These are phyloP conservation scores for Apomyelois bistriatella DNA, from an alignment of 2,888 invertebrate species.

Conservation along the genomic window DNA sequence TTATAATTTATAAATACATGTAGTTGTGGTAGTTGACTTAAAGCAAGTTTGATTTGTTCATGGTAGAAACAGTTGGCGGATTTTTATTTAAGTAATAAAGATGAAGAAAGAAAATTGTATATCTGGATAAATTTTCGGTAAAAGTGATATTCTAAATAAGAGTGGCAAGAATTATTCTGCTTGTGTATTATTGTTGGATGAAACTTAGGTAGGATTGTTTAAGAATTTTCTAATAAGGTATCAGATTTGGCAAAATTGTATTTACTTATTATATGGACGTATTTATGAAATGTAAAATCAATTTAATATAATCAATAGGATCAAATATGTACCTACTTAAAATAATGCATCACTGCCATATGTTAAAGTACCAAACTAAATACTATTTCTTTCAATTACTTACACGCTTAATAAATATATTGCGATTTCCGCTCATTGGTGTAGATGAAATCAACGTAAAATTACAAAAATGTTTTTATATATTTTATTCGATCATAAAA, in stretches of 20 bases:
- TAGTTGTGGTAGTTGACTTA: too few relatives aligned
- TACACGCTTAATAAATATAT: not conserved
- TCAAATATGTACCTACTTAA: not conserved
- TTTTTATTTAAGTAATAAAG: too few relatives aligned
- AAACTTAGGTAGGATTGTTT: not conserved
- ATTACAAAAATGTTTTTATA: not conserved
- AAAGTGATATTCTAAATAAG: not conserved
- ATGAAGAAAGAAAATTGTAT: too few relatives aligned
- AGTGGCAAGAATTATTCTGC: slow-evolving; percentile 9
- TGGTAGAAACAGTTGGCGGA: too few relatives aligned
- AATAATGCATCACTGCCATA: slow-evolving; percentile 12
- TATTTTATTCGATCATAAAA: not conserved
- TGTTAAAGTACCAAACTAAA: not conserved
- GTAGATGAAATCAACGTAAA: not conserved
- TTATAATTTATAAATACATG: too few relatives aligned
- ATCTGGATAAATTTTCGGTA: not conserved
- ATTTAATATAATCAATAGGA: not conserved
- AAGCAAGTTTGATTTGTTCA: too few relatives aligned
- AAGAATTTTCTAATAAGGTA: not conserved
- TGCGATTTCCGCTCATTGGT: not conserved
- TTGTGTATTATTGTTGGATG: slow-evolving; percentile 3
- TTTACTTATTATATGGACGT: not conserved
- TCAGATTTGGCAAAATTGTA: not conserved
- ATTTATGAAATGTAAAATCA: not conserved
- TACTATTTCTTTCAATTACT: not conserved